These are phyloP conservation scores for Opisthocomus hoazin DNA, from an alignment of 2,113 vertebrate species.

Conservation along the genomic window DNA sequence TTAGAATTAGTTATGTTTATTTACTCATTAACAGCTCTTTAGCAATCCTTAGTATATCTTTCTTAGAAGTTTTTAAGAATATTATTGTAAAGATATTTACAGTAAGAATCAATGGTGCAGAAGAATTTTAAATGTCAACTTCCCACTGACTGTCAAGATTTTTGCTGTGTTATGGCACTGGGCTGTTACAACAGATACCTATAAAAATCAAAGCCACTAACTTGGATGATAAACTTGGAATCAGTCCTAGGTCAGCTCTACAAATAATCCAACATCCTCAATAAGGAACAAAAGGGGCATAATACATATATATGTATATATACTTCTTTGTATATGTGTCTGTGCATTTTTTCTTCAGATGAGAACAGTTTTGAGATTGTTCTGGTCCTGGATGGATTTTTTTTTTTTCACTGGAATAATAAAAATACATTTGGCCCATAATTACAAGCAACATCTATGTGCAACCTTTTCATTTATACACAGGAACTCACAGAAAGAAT, in stretches of 20 bases:
- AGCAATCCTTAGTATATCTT: neutral
- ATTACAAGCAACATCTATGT: neutral
- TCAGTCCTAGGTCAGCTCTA: neutral
- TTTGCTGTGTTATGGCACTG: neutral
- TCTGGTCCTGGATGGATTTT: neutral
- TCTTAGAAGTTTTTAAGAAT: neutral
- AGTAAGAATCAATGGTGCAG: neutral
- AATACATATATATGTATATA: too few relatives aligned
- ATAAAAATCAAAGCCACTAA: neutral
- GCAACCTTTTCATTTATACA: neutral
- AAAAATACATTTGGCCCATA: neutral
- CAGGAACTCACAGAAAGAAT: neutral
- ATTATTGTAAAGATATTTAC: neutral
- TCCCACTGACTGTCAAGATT: neutral
- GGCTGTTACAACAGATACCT: neutral
- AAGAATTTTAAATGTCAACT: neutral
- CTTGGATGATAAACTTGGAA: neutral
- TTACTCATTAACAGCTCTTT: neutral
- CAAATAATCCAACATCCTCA: neutral
- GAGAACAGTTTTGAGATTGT: neutral
- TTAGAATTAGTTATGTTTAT: neutral
- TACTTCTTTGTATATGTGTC: rapidly evolving
- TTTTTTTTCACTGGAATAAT: neutral
- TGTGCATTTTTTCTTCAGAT: neutral
- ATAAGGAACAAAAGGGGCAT: neutral